These are phyloP conservation scores for Danio albolineatus DNA, from an alignment of 2,797 vertebrate species.

Conservation along the genomic window DNA sequence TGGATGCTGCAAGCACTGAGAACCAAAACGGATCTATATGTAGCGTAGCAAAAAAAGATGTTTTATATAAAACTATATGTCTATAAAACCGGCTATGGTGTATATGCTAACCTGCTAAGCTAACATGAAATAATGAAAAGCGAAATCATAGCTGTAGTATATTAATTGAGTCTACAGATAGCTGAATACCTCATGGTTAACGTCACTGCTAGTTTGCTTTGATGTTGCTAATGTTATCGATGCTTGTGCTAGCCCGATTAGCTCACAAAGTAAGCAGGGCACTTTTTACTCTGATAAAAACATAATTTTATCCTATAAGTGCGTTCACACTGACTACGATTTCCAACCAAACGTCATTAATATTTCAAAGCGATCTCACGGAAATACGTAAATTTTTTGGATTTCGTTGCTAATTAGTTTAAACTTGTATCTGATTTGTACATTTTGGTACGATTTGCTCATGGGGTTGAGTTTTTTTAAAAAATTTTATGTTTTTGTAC, in stretches of 20 bases:
- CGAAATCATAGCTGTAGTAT: not conserved
- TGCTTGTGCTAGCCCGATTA: not conserved
- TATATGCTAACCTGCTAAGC: slow-evolving; percentile 26
- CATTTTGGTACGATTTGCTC: too few relatives aligned
- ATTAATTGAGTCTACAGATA: slow-evolving; percentile 7
- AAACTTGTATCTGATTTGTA: too few relatives aligned
- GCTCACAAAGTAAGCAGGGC: slow-evolving; percentile 56
- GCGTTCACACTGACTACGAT: not conserved
- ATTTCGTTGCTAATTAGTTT: too few relatives aligned
- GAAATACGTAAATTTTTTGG: too few relatives aligned
- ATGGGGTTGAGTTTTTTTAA: too few relatives aligned
- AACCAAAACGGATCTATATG: slow-evolving; percentile 45
- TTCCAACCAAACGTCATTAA: not conserved
- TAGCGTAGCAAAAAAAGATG: slow-evolving; percentile 32
- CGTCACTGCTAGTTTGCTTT: slow-evolving; percentile 2
- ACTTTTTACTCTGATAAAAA: slow-evolving; percentile 58
- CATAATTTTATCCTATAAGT: not conserved
- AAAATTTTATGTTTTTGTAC: too few relatives aligned
- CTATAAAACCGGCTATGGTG: slow-evolving; percentile 18
- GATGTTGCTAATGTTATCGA: slow-evolving; percentile 2
- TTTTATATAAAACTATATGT: slow-evolving; percentile 69
- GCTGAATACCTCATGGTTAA: slow-evolving; percentile 25
- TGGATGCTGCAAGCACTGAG: slow-evolving; percentile 75
- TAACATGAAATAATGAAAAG: slow-evolving; percentile 21
- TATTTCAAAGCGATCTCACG: not conserved